Base-by-base conservation (phyloP, 2,113 vertebrate genomes). In the Zeus faber region DNA sequence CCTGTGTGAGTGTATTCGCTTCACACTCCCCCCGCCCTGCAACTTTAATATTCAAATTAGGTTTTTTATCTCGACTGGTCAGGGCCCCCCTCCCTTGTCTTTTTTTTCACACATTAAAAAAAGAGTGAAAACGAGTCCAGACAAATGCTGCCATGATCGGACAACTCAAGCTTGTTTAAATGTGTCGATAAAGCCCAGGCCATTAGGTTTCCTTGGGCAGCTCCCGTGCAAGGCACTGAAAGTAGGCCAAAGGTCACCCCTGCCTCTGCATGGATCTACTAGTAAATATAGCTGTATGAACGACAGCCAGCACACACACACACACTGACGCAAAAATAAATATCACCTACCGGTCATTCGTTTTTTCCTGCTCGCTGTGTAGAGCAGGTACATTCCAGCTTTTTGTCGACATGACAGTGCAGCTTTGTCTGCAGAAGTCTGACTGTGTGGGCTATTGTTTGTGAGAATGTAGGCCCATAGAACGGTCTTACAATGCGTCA, bases 181-280 rank as follows among this genome's bases (percentile, higher is more conserved):
- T n/a, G n/a, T n/a, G n/a, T n/a, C n/a, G n/a, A n/a, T n/a, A n/a
- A n/a, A n/a, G n/a, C n/a, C n/a, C n/a, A n/a, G n/a, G n/a, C n/a
- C n/a, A n/a, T n/a, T n/a, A n/a, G n/a, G n/a, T n/a, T n/a, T n/a
- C n/a, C n/a, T n/a, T n/a, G n/a, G n/a, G n/a, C n/a, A n/a, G n/a
- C n/a, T n/a, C n/a, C 35, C 50, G 55, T 25, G 13, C 44, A 53
- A 65, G 50, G 7, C 2, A 7, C 49, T 35, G 45, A 79, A 89
- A 85, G 75, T 89, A 79, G 85, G 85, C 43, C 64, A 86, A 84
- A 77, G 88, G 84, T 91, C 79, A 76, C 58, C 1, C 29, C 62
- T 74, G 59, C 43, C 58, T 71, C 33, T 58, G 54, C 67, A 44
- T 80, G 69, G 77, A 76, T 86, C 77, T 84, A 22, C 29, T 22